Evolutionary conservation across 53 echinoderm and acorn worm species (phyloP).

Genomic region (Luidia sarsii): DNA sequence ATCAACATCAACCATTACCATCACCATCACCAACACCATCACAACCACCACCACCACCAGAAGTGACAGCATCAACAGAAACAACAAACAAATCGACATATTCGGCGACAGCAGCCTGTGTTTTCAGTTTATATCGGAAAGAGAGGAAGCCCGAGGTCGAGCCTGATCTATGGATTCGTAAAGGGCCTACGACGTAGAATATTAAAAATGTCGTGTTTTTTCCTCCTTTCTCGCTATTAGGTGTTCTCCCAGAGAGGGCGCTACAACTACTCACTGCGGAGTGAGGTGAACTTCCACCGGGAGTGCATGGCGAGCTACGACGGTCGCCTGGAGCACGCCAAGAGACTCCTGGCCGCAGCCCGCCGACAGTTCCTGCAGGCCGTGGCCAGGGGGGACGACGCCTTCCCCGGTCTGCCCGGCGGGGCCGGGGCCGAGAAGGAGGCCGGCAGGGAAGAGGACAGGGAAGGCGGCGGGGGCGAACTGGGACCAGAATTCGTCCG

Average conservation of each 20-base stretch:
- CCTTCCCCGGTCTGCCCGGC: constrained; percentile 12
- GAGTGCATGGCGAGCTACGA: constrained; percentile 64
- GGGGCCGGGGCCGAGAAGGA: constrained; percentile 45
- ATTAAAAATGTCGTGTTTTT: neutral
- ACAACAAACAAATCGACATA: too few relatives aligned
- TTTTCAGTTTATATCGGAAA: too few relatives aligned
- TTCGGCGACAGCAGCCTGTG: too few relatives aligned
- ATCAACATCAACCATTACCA: too few relatives aligned
- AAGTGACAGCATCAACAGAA: too few relatives aligned
- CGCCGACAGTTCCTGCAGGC: constrained; percentile 50
- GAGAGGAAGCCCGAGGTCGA: too few relatives aligned
- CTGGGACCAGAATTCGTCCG: neutral
- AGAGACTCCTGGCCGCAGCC: constrained; percentile 60
- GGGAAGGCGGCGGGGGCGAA: neutral
- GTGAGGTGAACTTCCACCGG: constrained; percentile 61
- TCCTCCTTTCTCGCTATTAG: neutral
- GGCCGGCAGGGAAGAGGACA: neutral
- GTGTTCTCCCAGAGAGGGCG: constrained; percentile 64
- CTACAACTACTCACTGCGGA: constrained; percentile 62
- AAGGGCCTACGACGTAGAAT: too few relatives aligned
- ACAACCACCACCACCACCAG: too few relatives aligned
- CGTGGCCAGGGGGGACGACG: constrained; percentile 47
- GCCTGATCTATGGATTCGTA: too few relatives aligned
- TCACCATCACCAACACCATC: too few relatives aligned
- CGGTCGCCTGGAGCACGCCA: constrained; percentile 58